phyloP scores from a whole-genome alignment of 2,113 vertebrate genomes.

The Sinocyclocheilus anophthalmus region DNA sequence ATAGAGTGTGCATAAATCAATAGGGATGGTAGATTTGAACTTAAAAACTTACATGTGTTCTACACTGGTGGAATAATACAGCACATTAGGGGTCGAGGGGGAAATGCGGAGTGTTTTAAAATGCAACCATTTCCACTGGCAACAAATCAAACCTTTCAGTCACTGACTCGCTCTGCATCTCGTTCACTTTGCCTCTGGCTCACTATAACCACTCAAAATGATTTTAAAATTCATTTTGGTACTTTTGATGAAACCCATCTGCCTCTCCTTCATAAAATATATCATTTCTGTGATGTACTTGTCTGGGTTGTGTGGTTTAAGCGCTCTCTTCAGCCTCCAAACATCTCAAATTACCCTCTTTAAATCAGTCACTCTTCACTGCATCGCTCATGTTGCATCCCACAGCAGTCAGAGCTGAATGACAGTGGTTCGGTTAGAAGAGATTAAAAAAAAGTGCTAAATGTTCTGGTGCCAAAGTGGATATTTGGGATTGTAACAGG shows the following conservation, averaged over 20 bases:
- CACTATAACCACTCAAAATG: conserved; percentile 35
- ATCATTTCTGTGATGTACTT: conserved; percentile 44
- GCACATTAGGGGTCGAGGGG: neutral
- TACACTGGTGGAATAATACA: neutral
- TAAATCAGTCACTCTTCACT: conserved; percentile 51
- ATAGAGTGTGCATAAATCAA: conserved; percentile 31
- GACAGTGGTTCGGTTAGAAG: neutral
- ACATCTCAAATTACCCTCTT: conserved; percentile 56
- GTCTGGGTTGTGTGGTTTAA: conserved; percentile 47
- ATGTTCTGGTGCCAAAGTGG: neutral
- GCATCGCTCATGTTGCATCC: neutral
- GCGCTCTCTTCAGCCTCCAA: conserved; percentile 48
- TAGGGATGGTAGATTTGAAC: neutral
- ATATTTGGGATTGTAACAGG: neutral
- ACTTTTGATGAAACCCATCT: conserved; percentile 52
- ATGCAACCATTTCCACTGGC: conserved; percentile 3
- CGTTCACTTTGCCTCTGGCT: conserved; percentile 4
- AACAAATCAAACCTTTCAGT: conserved; percentile 16
- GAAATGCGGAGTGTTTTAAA: neutral
- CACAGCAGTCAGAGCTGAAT: neutral
- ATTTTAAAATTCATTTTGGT: conserved; percentile 20
- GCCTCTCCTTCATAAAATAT: conserved; percentile 58
- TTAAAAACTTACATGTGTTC: neutral
- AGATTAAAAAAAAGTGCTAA: neutral
- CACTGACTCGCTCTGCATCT: neutral